Evolutionary conservation across 2,113 vertebrate genomes (phyloP).

Genomic region (Oryctolagus cuniculus): mOryCun1.1 NC_091434.1:89538001-89538500

Average conservation of each 20-base stretch:
- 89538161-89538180: background rate
- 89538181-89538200: background rate
- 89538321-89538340: constrained; percentile 29
- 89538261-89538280: background rate
- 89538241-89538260: background rate
- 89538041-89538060: no score
- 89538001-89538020: no score
- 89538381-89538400: constrained; percentile 29
- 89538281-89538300: constrained; percentile 39
- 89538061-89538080: no score
- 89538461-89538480: constrained; percentile 19
- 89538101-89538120: no score
- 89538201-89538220: constrained; percentile 32
- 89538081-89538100: no score
- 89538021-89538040: no score
- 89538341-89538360: constrained; percentile 42
- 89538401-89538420: background rate
- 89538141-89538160: no score
- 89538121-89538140: no score
- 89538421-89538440: constrained; percentile 29
- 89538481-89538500: background rate
- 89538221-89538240: background rate
- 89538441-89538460: background rate
- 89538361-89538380: background rate
- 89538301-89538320: background rate